Percentiles rank a stretch among this genome's conserved stretches.
phyloP scores from a whole-genome alignment of 2,113 vertebrate genomes.

The Gallinago undulata region DNA sequence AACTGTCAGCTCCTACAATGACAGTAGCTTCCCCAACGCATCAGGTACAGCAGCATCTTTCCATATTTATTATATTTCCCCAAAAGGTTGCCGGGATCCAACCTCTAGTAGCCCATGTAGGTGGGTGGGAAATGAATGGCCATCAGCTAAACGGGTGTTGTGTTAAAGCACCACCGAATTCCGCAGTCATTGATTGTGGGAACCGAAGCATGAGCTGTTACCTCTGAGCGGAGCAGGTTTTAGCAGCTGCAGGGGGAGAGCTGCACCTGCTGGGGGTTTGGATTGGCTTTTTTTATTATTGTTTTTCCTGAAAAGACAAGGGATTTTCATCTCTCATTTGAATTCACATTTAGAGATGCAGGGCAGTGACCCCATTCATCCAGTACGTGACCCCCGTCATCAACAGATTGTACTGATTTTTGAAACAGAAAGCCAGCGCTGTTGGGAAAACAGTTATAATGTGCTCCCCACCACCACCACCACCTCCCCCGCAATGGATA shows the following conservation, averaged over 20 bases:
- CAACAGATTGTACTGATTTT: background rate
- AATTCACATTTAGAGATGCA: background rate
- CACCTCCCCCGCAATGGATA: background rate
- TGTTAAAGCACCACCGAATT: background rate
- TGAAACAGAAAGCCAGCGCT: background rate
- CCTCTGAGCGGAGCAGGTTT: background rate
- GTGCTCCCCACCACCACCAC: background rate
- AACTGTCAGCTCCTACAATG: background rate
- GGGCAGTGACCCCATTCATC: background rate
- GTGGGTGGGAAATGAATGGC: background rate
- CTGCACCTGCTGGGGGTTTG: background rate
- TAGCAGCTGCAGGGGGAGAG: background rate
- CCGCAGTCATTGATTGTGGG: background rate
- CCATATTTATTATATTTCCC: background rate
- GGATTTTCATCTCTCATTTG: background rate
- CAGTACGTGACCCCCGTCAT: accelerated
- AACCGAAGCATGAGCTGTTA: background rate
- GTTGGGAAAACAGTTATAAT: background rate
- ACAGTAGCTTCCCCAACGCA: background rate
- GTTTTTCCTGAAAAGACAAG: background rate
- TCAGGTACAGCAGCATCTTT: background rate
- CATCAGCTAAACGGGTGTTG: background rate
- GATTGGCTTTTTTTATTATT: background rate
- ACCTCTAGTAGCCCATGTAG: background rate
- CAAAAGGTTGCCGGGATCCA: background rate